Percentiles rank a stretch among this genome's conserved stretches.
phyloP scores from a whole-genome alignment of 2,888 invertebrate genomes.

The Brenthis daphne region DNA sequence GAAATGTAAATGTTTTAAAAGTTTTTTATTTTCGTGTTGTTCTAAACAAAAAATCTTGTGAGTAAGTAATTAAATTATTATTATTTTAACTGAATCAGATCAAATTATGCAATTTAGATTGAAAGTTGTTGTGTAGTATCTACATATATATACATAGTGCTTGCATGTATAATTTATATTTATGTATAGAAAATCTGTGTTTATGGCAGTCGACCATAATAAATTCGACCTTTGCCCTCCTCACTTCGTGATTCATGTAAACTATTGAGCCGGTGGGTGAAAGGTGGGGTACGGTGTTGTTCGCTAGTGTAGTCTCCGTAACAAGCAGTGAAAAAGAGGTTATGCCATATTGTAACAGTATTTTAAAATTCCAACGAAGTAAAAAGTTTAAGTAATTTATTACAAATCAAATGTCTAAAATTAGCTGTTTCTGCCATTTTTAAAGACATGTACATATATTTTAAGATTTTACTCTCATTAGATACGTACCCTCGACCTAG shows the following conservation, averaged over 20 bases:
- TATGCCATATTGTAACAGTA: not conserved
- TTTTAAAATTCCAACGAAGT: too few species aligned
- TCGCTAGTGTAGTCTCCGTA: constrained; percentile 27
- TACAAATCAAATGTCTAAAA: too few species aligned
- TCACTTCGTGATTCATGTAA: constrained; percentile 61
- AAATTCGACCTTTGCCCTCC: constrained; percentile 63
- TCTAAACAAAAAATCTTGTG: constrained; percentile 21
- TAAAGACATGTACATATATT: not conserved
- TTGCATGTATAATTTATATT: not conserved
- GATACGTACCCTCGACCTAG: not conserved
- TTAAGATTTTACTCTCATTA: too few species aligned
- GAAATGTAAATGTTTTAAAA: constrained; percentile 26
- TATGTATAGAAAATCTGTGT: constrained; percentile 26
- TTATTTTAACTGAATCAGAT: not conserved
- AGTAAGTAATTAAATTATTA: not conserved
- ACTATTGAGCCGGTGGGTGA: constrained; percentile 64
- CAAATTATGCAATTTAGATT: not conserved
- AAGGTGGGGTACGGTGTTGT: constrained; percentile 56
- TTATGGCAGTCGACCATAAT: constrained; percentile 40
- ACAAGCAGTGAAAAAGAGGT: constrained; percentile 6
- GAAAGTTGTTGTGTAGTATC: too few species aligned
- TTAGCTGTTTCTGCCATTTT: too few species aligned
- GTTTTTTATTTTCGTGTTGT: constrained; percentile 7
- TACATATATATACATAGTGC: not conserved
- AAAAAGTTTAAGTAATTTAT: too few species aligned